Evolutionary conservation across 2,797 vertebrate genomes (phyloP).

Genomic region (Dromococcyx pavoninus): DNA sequence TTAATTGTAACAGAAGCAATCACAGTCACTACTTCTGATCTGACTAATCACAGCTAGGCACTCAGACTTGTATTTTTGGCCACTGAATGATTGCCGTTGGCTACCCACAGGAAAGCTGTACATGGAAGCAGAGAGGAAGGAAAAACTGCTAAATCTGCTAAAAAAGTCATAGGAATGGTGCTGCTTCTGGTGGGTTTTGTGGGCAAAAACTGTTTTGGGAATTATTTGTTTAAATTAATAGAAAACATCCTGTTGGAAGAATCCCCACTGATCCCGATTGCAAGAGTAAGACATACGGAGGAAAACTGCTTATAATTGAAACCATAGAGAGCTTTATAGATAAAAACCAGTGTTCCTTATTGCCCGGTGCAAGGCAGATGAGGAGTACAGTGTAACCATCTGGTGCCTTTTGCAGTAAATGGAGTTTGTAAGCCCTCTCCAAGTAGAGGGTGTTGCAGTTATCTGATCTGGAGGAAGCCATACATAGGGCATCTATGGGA

Average conservation of each 20-base stretch:
- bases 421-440: neutral
- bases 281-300: neutral
- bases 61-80: neutral
- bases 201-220: neutral
- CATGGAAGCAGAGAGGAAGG: neutral
- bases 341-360: neutral
- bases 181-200: neutral
- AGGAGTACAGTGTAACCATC: conserved; percentile 13
- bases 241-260: neutral
- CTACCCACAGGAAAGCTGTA: neutral
- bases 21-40: neutral
- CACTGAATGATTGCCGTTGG: neutral
- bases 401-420: neutral
- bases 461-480: neutral
- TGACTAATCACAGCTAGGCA: neutral
- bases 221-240: neutral
- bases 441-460: neutral
- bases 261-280: neutral
- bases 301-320: neutral
- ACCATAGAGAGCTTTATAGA: neutral
- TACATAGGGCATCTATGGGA: neutral
- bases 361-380: neutral
- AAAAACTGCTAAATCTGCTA: neutral
- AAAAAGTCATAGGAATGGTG: neutral
- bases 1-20: neutral